Evolutionary conservation across 2,797 vertebrate genomes (phyloP), one percentile per base, ranked within the genome.

Genomic region (Manis pentadactyla): DNA sequence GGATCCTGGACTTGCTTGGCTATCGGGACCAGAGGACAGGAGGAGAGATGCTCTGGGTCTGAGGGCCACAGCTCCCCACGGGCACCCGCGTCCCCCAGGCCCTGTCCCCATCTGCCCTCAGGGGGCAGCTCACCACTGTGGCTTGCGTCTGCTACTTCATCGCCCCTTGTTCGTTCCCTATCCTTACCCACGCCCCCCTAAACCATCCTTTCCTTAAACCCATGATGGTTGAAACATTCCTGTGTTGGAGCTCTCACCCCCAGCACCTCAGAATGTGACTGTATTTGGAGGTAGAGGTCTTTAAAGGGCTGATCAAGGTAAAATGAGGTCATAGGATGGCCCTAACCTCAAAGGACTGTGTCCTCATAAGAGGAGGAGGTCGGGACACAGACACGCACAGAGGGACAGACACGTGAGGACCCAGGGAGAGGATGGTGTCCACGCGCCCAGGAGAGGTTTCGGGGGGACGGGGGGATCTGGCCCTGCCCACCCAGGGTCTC

Each of bases 361-460:
- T 64, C 57, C 88, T 81, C 7, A 9, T 11, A 12, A 7, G 29
- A 29, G 68, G n/a, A 51, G 4, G 31, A 29, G 5, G 25, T 23
- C 17, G 46, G 68, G 42, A 46, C 66, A 31, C 4, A 4, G 42
- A 39, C 7, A 1, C 0, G 0, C 69, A 11, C 13, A 2, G 27
- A n/a, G 21, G 19, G 64, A 79, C 0, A 1, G 3, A 31, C 25
- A 8, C 0, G 0, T 2, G 57, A 55, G 59, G 68, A 83, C 93
- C 9, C 29, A 1, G 68, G 53, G 79, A 39, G 42, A 2, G 5
- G 0, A 19, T 31, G 0, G 0, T 19, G 0, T 25, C 77, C 34
- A 0, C 25, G 46, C 4, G 3, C 13, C 4, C 1, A 14, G 49
- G 68, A 49, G 51, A 34, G 73, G 10, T 7, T 74, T 31, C 5